Conservation (phyloP, 2,113 vertebrate genomes). For the Cryptomyrus ogoouensis region DNA sequence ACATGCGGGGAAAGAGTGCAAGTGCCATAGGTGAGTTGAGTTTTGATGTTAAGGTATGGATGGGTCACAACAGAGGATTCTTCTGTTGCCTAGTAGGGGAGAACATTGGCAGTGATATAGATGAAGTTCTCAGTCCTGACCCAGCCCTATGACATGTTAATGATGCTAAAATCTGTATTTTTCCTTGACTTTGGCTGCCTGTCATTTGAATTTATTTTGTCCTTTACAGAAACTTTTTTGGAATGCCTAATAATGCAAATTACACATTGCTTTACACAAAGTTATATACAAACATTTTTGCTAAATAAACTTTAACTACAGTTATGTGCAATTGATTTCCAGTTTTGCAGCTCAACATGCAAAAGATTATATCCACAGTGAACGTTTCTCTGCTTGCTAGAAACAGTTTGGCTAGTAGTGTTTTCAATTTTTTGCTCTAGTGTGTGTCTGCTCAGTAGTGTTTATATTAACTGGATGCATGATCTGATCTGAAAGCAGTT, state of each 20-base stretch:
- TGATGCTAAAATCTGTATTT: background rate
- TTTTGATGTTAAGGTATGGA: background rate
- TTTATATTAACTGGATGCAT: background rate
- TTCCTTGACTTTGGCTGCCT: background rate
- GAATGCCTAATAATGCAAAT: background rate
- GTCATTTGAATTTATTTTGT: background rate
- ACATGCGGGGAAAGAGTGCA: background rate
- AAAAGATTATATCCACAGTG: background rate
- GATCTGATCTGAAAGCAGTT: background rate
- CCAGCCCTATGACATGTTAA: background rate
- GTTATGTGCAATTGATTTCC: background rate
- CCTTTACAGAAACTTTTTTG: background rate
- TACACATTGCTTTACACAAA: background rate
- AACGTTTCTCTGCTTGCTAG: background rate
- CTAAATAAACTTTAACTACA: background rate
- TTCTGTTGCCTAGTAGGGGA: background rate
- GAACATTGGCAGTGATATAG: background rate
- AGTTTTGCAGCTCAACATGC: background rate
- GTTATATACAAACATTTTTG: background rate
- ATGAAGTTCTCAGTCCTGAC: background rate
- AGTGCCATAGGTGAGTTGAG: background rate
- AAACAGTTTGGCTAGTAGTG: background rate
- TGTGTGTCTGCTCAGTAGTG: background rate
- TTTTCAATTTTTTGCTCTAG: background rate
- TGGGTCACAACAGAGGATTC: background rate